These are phyloP conservation scores for Crotalus helleri DNA, from an alignment of 2,113 vertebrate genomes.

Conservation along the genomic window DNA sequence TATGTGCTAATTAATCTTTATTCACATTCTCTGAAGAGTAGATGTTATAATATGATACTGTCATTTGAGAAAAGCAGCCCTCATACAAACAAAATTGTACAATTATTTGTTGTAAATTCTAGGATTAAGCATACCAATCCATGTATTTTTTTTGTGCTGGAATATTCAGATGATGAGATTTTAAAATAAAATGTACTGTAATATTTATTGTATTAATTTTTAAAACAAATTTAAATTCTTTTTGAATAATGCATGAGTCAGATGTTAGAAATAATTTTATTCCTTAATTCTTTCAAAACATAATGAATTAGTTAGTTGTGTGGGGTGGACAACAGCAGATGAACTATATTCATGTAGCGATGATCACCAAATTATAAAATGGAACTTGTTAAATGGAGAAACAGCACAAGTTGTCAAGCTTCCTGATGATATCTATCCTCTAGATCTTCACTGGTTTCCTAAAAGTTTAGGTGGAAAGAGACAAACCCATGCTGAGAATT, in stretches of 20 bases:
- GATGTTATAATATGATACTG: not conserved
- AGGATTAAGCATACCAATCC: not conserved
- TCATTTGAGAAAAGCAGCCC: not conserved
- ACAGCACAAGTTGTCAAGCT: conserved; percentile 80
- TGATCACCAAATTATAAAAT: conserved; percentile 90
- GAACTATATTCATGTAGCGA: conserved; percentile 94
- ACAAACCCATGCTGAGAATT: conserved; percentile 83
- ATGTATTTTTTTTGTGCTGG: not conserved
- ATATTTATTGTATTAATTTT: not conserved
- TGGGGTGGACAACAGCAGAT: conserved; percentile 92
- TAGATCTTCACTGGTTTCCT: conserved; percentile 93
- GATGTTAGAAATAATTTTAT: not conserved
- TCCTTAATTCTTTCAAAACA: conserved; percentile 82
- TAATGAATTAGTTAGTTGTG: conserved; percentile 91
- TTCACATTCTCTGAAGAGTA: not conserved
- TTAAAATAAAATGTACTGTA: not conserved
- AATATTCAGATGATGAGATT: not conserved
- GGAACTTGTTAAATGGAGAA: conserved; percentile 88
- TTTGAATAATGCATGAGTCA: not conserved
- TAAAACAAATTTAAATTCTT: not conserved
- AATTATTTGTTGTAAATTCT: not conserved
- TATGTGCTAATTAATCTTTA: not conserved
- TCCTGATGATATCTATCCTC: conserved; percentile 85
- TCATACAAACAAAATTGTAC: not conserved
- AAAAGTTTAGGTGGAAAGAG: conserved; percentile 84